Base-by-base conservation (phyloP, 2,797 vertebrate genomes). In the Falco berigora region DNA sequence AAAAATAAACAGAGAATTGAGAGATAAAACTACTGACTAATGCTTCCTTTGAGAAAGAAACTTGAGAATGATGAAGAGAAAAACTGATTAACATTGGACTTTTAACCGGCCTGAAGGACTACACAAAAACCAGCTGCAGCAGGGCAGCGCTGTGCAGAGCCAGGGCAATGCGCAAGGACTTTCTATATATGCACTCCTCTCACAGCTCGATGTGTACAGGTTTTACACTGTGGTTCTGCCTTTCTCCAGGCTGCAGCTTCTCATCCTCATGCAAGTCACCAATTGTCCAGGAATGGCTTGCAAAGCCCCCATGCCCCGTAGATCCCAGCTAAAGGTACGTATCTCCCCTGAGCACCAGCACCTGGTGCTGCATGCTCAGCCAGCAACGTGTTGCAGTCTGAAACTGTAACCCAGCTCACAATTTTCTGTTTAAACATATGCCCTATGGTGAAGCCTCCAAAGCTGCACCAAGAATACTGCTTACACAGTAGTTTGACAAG, bases 1-100 rank as follows among this genome's bases (percentile, higher is more conserved):
- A 92, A 94, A 92, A 95, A 95, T 95, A 97, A 96, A 91, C 82
- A 92, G 71, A 82, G 94, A 94, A 80, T 38, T 61, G 91, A 94
- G 89, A 96, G 59, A 90, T 68, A 92, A 92, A 97, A 66, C 75
- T 94, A 92, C 66, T 47, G 63, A 89, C 52, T 93, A 90, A 72
- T 23, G 81, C 89, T 95, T 76, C 49, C 66, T 96, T 92, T 86
- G 59, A 83, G 88, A 95, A 95, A 72, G 92, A 94, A 92, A 95
- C 58, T 64, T 93, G 76, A 97, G 93, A 95, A 86, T 67, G 71
- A 85, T 34, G 53, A 88, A 63, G 82, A 74, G 74, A 58, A 90
- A 69, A 91, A 74, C 2, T 38, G 62, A 95, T 73, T 84, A 55
- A 69, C 3, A 4, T 61, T 69, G 74, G 64, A 44, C 72, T 78